phyloP scores from a whole-genome alignment of 1,140 invertebrate genomes.

The Helicoverpa armigera region DNA sequence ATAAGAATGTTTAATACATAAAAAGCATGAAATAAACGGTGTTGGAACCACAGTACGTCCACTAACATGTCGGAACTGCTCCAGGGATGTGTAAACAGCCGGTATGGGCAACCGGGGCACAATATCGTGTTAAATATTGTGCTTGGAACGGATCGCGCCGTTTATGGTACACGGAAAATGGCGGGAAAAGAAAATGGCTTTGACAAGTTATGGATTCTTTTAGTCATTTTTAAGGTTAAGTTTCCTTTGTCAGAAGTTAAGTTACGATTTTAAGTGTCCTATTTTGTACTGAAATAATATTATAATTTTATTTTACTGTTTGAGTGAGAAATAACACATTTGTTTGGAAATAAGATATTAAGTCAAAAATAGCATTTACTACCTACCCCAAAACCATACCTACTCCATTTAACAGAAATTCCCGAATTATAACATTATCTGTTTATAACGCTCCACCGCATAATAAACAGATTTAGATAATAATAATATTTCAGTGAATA shows the following conservation, averaged over 20 bases:
- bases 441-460: no score
- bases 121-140: conserved; percentile 42
- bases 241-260: no score
- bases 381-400: not conserved
- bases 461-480: no score
- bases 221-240: not conserved
- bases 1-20: conserved; percentile 8
- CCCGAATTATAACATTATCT: no score
- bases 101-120: conserved; percentile 21
- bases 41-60: conserved; percentile 4
- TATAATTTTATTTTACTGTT: no score
- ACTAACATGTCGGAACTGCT: conserved; percentile 28
- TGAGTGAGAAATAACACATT: no score
- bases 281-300: no score
- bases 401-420: no score
- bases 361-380: not conserved
- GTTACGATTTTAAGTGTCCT: no score
- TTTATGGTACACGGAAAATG: conserved; percentile 38
- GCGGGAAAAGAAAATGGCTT: conserved; percentile 28
- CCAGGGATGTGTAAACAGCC: conserved; percentile 35
- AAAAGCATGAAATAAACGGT: conserved; percentile 33
- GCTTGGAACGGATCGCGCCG: not conserved
- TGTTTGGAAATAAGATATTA: no score
- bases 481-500: no score
- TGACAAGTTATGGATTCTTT: conserved; percentile 1